Evolutionary conservation across 2,797 vertebrate species (phyloP), one percentile per base, ranked within the genome.

Genomic region (Cottoperca gobio): DNA sequence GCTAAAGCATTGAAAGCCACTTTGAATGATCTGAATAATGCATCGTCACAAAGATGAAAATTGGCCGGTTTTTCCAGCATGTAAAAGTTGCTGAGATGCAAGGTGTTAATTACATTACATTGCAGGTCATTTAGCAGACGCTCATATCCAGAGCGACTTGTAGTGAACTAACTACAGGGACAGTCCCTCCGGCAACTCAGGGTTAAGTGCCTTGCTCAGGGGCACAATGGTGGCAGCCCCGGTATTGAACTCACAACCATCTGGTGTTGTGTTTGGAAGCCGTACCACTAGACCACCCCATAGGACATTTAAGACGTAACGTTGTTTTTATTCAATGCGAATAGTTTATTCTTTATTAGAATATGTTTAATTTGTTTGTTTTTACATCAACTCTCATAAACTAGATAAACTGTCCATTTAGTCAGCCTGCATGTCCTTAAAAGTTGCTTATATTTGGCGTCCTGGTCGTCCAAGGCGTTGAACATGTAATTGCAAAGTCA

Each of bases 51-150:
- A 31, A 26, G 5, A 23, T 37, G 10, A 52, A 63, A 73, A 21
- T 17, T 21, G 5, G 2, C 31, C 23, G 24, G 24, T 60, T 67
- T 73, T 63, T 46, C 39, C 21, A 23, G 26, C 26, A 74, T 21
- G 26, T 70, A 31, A 49, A 81, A 50, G 23, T 52, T 46, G 13
- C 26, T 5, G 31, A 62, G 16, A 60, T 52, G 8, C 40, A n/a
- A 28, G 3, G 24, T 61, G 61, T 53, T 62, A 8, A 40, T n/a
- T n/a, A n/a, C n/a, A n/a, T n/a, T n/a, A n/a, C n/a, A n/a, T n/a
- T n/a, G n/a, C n/a, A n/a, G n/a, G n/a, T n/a, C n/a, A n/a, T n/a
- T n/a, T n/a, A n/a, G n/a, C n/a, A n/a, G n/a, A n/a, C n/a, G n/a
- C n/a, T n/a, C n/a, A n/a, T n/a, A n/a, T n/a, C n/a, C n/a, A n/a